Conservation (phyloP, 2,797 vertebrate genomes). For the Gymnocypris eckloni region DNA sequence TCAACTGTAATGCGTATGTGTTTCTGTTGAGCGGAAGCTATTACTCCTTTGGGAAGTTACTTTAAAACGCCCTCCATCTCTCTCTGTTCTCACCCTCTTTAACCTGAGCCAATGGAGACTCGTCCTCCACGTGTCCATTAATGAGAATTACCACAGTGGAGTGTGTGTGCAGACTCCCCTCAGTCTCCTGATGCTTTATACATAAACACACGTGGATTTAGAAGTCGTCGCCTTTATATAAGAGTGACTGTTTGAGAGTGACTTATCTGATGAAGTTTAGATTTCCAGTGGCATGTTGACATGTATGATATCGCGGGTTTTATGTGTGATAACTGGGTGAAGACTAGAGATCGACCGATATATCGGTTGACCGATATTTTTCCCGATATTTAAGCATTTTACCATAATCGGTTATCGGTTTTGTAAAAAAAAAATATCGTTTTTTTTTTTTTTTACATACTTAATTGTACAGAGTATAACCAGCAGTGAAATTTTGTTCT, state of each 20-base stretch:
- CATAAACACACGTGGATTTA: neutral
- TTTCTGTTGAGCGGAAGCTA: slow-evolving; percentile 49
- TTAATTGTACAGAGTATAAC: too few species aligned
- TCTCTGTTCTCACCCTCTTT: slow-evolving; percentile 29
- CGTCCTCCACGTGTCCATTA: neutral
- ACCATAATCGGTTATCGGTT: too few species aligned
- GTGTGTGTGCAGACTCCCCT: neutral
- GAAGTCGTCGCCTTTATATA: neutral
- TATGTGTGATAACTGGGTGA: neutral
- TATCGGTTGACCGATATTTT: too few species aligned
- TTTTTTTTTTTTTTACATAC: too few species aligned
- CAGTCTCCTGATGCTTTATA: neutral
- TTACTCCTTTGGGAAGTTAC: slow-evolving; percentile 50
- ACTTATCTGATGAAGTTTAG: neutral
- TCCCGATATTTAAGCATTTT: too few species aligned
- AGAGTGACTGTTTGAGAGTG: neutral
- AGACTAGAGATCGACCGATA: too few species aligned
- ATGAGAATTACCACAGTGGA: slow-evolving; percentile 20
- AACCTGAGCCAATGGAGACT: slow-evolving; percentile 9
- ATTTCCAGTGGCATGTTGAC: neutral
- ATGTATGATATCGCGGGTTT: neutral
- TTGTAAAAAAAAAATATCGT: too few species aligned
- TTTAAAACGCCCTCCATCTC: slow-evolving; percentile 27
- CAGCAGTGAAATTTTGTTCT: too few species aligned
- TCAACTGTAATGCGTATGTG: slow-evolving; percentile 65